Evolutionary conservation across 2,888 invertebrate species (phyloP).

Genomic region (Mythimna vitellina): DNA sequence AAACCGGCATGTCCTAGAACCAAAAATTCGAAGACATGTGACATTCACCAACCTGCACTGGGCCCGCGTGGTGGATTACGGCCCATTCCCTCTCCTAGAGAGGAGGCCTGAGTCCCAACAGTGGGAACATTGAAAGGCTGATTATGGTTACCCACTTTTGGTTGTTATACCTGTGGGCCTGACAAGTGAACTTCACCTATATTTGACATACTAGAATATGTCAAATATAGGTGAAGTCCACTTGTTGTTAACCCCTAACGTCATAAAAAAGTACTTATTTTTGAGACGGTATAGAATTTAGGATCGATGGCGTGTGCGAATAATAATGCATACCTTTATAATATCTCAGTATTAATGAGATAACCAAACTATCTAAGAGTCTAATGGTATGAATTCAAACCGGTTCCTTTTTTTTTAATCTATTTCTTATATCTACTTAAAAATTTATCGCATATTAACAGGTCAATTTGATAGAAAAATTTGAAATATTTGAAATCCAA

Average conservation of each 20-base stretch:
- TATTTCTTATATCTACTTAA: conserved; percentile 13
- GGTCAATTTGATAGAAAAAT: conserved; percentile 14
- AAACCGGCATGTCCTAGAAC: too few species aligned
- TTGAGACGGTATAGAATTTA: not conserved
- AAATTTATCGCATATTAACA: conserved; percentile 28
- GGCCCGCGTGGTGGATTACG: too few species aligned
- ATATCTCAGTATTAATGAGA: conserved; percentile 18
- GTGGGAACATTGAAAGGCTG: too few species aligned
- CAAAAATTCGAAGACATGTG: too few species aligned
- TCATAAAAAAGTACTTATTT: not conserved
- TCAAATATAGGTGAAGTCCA: too few species aligned
- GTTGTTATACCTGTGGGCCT: too few species aligned
- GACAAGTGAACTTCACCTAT: too few species aligned
- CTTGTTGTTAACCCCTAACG: not conserved
- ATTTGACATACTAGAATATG: too few species aligned
- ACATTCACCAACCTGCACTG: too few species aligned
- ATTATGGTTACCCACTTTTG: too few species aligned
- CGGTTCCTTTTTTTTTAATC: conserved; percentile 41
- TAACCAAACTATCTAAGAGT: conserved; percentile 35
- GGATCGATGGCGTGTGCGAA: not conserved
- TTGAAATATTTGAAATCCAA: conserved; percentile 32
- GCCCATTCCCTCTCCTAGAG: too few species aligned
- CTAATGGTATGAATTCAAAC: conserved; percentile 25
- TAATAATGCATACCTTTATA: conserved; percentile 8
- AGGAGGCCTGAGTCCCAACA: too few species aligned